Conservation (phyloP, 2,888 invertebrate species). For the Ptycholaimellus sp. region DNA sequence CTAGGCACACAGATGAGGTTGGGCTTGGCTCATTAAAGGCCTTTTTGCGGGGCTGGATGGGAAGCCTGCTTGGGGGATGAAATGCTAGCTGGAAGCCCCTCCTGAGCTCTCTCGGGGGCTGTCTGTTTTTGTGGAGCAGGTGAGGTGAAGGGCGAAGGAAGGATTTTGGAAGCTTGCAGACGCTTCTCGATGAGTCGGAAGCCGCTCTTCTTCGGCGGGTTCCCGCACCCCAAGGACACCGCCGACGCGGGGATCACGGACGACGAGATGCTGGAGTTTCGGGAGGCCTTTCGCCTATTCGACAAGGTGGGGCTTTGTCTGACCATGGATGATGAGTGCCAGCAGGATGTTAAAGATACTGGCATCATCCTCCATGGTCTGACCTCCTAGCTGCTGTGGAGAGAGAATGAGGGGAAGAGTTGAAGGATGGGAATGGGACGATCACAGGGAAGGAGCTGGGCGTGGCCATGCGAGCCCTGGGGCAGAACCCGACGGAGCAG, state of each 20-base stretch:
- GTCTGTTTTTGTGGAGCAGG: no score
- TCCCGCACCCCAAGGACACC: slow-evolving; percentile 11
- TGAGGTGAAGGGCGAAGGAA: no score
- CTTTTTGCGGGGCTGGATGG: no score
- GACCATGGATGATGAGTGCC: not conserved
- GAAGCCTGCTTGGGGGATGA: no score
- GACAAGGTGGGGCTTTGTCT: slow-evolving; percentile 17
- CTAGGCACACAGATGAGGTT: no score
- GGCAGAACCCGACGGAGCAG: slow-evolving; percentile 28
- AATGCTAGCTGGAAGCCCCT: no score
- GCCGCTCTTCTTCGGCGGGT: slow-evolving; percentile 1
- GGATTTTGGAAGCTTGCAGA: no score
- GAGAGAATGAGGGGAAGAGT: not conserved
- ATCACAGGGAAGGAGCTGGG: slow-evolving; percentile 27
- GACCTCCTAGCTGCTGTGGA: no score
- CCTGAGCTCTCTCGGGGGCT: no score
- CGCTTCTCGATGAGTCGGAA: no score
- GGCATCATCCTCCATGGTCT: not conserved
- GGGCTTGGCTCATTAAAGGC: no score
- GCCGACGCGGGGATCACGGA: slow-evolving; percentile 21
- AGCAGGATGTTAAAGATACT: not conserved
- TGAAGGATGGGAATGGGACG: slow-evolving; percentile 25
- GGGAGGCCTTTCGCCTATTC: slow-evolving; percentile 23
- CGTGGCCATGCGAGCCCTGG: slow-evolving; percentile 27
- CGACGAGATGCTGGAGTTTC: slow-evolving; percentile 23